A percentile compares a stretch with the other conserved stretches of the same genome.
Conservation (phyloP, 2,113 vertebrate genomes). For the Vulpes vulpes region DNA sequence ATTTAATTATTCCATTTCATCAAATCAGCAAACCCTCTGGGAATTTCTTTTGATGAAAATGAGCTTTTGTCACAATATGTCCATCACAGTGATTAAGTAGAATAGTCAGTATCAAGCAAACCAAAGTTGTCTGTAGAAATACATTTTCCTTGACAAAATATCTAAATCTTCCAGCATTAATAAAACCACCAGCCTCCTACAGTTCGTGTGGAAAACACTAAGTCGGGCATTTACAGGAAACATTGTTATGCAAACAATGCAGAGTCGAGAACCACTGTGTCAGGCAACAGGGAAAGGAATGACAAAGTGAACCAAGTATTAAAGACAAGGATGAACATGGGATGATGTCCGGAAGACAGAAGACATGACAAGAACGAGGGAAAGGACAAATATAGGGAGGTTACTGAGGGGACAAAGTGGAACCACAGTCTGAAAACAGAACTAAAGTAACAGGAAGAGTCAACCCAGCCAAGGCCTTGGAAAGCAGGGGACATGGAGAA, state of each 20-base stretch:
- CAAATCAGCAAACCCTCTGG: constrained; percentile 44
- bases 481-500: not conserved
- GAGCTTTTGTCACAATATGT: constrained; percentile 65
- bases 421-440: not conserved
- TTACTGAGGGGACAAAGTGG: not conserved
- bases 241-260: not conserved
- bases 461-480: not conserved
- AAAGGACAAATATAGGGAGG: not conserved
- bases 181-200: constrained; percentile 34
- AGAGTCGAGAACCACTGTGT: not conserved
- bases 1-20: constrained; percentile 65
- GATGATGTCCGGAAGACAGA: not conserved
- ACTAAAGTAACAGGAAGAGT: not conserved
- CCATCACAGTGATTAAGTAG: constrained; percentile 7
- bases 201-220: constrained; percentile 38
- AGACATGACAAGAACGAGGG: not conserved
- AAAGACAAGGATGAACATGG: not conserved
- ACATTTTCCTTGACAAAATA: not conserved
- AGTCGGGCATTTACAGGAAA: not conserved
- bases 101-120: not conserved
- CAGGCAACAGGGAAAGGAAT: not conserved
- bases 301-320: not conserved
- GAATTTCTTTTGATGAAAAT: constrained; percentile 74
- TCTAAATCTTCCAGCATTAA: not conserved
- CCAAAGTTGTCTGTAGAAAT: constrained; percentile 20